Base-by-base conservation (phyloP, 2,113 vertebrate genomes). In the Macroglossus sobrinus region DNA sequence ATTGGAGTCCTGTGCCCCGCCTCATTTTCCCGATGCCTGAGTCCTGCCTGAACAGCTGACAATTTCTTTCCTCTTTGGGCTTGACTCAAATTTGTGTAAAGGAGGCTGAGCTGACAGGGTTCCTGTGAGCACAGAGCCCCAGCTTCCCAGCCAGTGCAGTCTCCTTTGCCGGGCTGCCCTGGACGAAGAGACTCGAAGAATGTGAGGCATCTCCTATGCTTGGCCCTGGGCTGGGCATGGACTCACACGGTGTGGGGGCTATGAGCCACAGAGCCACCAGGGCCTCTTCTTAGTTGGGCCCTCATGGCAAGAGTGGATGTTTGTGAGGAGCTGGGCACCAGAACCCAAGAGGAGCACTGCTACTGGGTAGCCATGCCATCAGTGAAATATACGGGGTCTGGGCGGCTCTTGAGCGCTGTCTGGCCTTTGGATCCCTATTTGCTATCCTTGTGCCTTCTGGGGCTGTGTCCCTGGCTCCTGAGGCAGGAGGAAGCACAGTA, bases 1-100 rank as follows among this genome's bases (percentile, higher is more conserved):
- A 95, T 84, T 81, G 84, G 79, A 89, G 38, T 53, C 61, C 55
- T 72, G 11, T 88, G 79, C 90, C 82, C 79, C 18, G 3, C 89
- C 91, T 92, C 55, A 21, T 75, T 43, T 63, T 94, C 69, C 64
- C n/a, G 72, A 94, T 66, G 86, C 87, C 33, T 1, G 35, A 18
- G 30, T 92, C 63, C 72, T 85, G 45, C 55, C 75, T 68, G 50
- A 26, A 35, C 69, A 91, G 59, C 61, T 90, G 43, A 71, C 57
- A 80, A 22, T 78, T 91, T 72, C 76, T 94, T 95, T 59, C 55
- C 28, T 87, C 40, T 81, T 66, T 59, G 26, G 61, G n/a, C n/a
- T 84, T 78, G 40, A 74, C n/a, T 97, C 59, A 50, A 69, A 50
- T 82, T 79, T 72, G 22, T 84, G 33, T 66, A 59, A 47, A 89